phyloP scores from a whole-genome alignment of 2,797 vertebrate genomes.

The Sylvia borin region DNA sequence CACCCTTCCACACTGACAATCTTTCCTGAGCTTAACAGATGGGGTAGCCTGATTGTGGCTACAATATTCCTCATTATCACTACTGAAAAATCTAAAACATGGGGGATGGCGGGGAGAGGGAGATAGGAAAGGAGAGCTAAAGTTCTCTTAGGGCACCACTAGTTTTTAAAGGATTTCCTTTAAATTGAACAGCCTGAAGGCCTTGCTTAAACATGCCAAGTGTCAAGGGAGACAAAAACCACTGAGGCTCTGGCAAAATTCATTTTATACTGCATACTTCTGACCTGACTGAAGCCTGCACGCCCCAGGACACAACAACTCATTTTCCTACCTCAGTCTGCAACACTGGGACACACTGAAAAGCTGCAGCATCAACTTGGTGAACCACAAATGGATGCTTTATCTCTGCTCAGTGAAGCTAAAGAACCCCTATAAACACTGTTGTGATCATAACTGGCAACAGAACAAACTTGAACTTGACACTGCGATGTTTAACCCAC shows the following conservation, averaged over 20 bases:
- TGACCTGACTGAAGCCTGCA: not conserved
- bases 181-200: not conserved
- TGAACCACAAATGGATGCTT: slow-evolving; percentile 12
- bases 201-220: not conserved
- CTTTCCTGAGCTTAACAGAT: not conserved
- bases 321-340: not conserved
- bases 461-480: not conserved
- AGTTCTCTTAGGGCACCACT: not conserved
- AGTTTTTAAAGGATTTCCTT: not conserved
- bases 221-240: not conserved
- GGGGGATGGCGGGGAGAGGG: rapidly evolving
- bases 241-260: not conserved
- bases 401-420: not conserved
- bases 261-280: not conserved
- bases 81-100: not conserved
- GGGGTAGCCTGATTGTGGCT: not conserved
- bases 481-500: not conserved
- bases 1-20: not conserved
- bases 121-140: not conserved
- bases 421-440: not conserved
- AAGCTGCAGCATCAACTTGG: not conserved
- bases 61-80: not conserved
- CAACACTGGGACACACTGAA: not conserved
- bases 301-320: not conserved
- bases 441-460: not conserved